Evolutionary conservation across 2,113 vertebrate species (phyloP).

Genomic region (Fulica atra): DNA sequence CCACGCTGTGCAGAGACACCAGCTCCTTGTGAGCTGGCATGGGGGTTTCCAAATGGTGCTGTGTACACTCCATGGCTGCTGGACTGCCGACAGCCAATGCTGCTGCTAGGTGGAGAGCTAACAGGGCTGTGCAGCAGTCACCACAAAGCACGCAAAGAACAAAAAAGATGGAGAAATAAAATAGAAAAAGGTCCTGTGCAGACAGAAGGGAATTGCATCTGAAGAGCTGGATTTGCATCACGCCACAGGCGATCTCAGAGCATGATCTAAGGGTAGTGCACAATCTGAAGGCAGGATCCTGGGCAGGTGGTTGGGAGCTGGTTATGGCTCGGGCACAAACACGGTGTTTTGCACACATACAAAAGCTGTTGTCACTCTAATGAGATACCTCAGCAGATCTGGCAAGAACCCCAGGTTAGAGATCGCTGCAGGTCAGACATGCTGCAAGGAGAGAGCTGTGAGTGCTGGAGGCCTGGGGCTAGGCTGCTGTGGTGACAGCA

Average conservation of each 20-base stretch:
- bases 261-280: not conserved
- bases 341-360: fast-evolving
- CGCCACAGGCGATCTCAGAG: not conserved
- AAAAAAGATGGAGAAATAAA: too few relatives aligned
- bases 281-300: not conserved
- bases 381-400: not conserved
- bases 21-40: not conserved
- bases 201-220: not conserved
- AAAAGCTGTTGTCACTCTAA: not conserved
- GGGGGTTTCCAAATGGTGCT: not conserved
- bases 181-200: not conserved
- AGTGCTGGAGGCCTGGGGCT: not conserved
- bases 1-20: not conserved
- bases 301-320: not conserved
- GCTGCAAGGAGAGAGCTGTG: not conserved
- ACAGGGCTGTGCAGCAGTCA: not conserved
- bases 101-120: not conserved
- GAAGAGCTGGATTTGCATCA: not conserved
- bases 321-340: not conserved
- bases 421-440: not conserved
- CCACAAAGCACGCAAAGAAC: not conserved
- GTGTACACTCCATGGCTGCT: not conserved
- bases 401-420: not conserved
- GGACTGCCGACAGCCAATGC: not conserved
- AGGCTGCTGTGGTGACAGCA: not conserved